Evolutionary conservation across 1,140 invertebrate genomes (phyloP), one percentile per base, ranked within the genome.

Genomic region (Psilanteris sp.): DNA sequence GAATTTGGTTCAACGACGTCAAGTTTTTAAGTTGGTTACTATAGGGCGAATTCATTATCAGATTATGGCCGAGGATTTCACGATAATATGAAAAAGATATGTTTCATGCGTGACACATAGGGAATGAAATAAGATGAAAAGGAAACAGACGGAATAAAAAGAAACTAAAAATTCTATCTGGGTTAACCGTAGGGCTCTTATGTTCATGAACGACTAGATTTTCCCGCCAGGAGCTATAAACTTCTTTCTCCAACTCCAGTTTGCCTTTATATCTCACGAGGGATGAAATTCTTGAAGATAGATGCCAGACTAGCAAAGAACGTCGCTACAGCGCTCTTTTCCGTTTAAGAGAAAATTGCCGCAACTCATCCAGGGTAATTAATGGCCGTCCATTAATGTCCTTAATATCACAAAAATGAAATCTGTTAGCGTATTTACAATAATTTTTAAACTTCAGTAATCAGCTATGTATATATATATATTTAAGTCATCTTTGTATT

Each of bases 331-430:
- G 29, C 20, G 41, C 41, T 41, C 34, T 48, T 52, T 54, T 36
- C 44, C 22, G 37, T 64, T 48, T 26, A 27, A 27, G 5, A 26
- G 18, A 52, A 54, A 74, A 61, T 36, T 55, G 46, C 70, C 68
- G 46, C 77, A 46, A 55, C 61, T 64, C 48, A 39, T 14, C 54
- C 57, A 18, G 39, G 54, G 68, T 86, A 86, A 87, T 86, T 86
- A 87, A 87, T 86, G 79, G 74, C 68, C 81, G 29, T 59, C 81
- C 80, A 86, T 86, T 86, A 85, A 79, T 77, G 79, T 83, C 81
- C 83, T 83, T 85, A 86, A 87, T 86, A 87, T 85, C 79, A 77
- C 79, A 72, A 55, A 73, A 78, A 80, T 84, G 80, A 85, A 83
- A 84, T 84, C 79, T 80, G 80, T 78, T 77, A 78, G 46, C 50